These are phyloP conservation scores for Dysmachus trigonus DNA, from an alignment of 2,888 invertebrate genomes.

Conservation along the genomic window DNA sequence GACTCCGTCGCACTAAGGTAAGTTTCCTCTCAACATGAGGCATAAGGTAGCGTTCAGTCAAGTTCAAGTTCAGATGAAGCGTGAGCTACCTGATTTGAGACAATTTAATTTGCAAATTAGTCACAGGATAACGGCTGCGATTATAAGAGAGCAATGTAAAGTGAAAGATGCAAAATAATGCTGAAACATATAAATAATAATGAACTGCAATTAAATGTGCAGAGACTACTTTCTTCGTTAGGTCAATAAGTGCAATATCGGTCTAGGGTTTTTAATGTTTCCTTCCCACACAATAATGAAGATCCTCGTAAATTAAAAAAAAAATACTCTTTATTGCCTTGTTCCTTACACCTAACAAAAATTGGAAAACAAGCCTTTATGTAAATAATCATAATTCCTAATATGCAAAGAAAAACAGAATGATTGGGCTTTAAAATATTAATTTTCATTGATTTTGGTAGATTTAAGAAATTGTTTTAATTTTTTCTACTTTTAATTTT, in stretches of 20 bases:
- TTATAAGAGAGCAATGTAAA: neutral
- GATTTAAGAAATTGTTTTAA: too few relatives aligned
- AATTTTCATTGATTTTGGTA: too few relatives aligned
- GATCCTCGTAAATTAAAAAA: too few relatives aligned
- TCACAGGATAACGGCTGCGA: neutral
- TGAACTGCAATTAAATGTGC: neutral
- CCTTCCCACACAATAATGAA: too few relatives aligned
- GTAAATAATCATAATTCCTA: too few relatives aligned
- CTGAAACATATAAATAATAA: too few relatives aligned
- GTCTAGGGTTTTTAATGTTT: neutral
- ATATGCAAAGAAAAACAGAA: too few relatives aligned
- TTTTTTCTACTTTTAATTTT: too few relatives aligned
- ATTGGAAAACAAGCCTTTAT: too few relatives aligned
- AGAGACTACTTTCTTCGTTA: neutral
- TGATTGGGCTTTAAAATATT: too few relatives aligned
- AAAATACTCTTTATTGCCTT: too few relatives aligned
- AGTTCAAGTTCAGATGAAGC: constrained; percentile 8
- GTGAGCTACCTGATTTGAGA: neutral
- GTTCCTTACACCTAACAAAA: too few relatives aligned
- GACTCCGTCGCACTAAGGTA: neutral
- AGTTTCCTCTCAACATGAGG: neutral
- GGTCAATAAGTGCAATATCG: neutral
- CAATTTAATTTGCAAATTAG: neutral
- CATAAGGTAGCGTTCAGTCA: neutral
- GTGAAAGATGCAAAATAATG: neutral